A percentile compares a stretch with the other conserved stretches of the same genome.
Evolutionary conservation across 2,113 vertebrate species (phyloP).

Genomic region (Gymnocephalus cernua): DNA sequence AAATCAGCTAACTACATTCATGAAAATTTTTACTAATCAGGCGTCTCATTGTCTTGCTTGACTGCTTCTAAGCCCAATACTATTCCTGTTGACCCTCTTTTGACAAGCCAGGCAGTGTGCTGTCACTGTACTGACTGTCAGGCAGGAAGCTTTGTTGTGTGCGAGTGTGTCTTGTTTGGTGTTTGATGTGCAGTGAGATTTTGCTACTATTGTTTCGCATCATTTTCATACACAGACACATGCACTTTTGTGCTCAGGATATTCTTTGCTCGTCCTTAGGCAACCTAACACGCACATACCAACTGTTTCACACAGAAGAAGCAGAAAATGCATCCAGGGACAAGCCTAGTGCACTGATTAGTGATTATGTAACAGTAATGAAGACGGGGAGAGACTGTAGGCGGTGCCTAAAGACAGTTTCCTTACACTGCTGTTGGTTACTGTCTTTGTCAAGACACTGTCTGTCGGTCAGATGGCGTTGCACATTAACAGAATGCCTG

Average conservation of each 20-base stretch:
- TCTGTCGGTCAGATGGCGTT: conserved; percentile 16
- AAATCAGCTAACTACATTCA: conserved; percentile 7
- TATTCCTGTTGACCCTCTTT: conserved; percentile 12
- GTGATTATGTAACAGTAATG: conserved; percentile 73
- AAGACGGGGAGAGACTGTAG: conserved; percentile 58
- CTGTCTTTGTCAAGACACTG: conserved; percentile 14
- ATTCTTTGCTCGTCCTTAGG: neutral
- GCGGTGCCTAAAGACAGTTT: conserved; percentile 36
- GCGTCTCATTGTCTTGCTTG: neutral
- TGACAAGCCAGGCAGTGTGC: conserved; percentile 1
- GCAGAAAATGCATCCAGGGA: conserved; percentile 46
- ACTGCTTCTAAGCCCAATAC: neutral
- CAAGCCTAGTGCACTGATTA: conserved; percentile 55
- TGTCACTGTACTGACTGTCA: conserved; percentile 1
- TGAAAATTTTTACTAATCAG: conserved; percentile 2
- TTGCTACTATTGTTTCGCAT: conserved; percentile 3
- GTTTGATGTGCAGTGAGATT: conserved; percentile 10
- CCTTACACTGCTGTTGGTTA: conserved; percentile 42
- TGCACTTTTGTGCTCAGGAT: neutral
- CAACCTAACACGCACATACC: conserved; percentile 24
- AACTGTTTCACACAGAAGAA: conserved; percentile 38
- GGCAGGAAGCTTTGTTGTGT: conserved; percentile 34
- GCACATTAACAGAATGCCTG: conserved; percentile 28
- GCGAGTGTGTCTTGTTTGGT: conserved; percentile 10
- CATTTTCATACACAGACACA: conserved; percentile 16